phyloP scores from a whole-genome alignment of 1,140 invertebrate genomes.

The Neelides sp. region DNA sequence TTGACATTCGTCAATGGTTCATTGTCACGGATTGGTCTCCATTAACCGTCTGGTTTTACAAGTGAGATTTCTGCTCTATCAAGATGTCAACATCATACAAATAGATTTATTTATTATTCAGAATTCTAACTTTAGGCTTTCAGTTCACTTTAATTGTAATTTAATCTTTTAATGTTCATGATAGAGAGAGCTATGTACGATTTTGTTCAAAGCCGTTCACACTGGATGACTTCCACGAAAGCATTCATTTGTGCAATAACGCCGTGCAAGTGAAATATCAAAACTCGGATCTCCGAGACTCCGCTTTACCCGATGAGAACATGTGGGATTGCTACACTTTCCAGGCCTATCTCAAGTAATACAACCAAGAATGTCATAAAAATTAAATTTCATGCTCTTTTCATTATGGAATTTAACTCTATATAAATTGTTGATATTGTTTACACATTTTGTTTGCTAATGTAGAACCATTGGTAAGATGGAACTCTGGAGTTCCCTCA shows the following conservation, averaged over 20 bases:
- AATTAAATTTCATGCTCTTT: slow-evolving; percentile 6
- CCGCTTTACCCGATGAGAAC: slow-evolving; percentile 53
- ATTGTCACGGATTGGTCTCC: slow-evolving; percentile 77
- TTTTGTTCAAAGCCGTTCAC: not conserved
- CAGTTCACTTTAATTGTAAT: too few species aligned
- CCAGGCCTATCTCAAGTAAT: slow-evolving; percentile 49
- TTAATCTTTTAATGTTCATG: too few species aligned
- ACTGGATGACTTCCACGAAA: not conserved
- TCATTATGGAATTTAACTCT: too few species aligned
- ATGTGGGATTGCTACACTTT: slow-evolving; percentile 74
- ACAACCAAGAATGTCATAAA: not conserved
- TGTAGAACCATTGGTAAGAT: slow-evolving; percentile 46
- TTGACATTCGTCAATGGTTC: slow-evolving; percentile 86
- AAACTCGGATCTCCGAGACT: slow-evolving; percentile 57
- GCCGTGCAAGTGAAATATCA: slow-evolving; percentile 48
- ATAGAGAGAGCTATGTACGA: not conserved
- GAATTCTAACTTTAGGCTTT: too few species aligned
- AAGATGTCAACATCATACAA: too few species aligned
- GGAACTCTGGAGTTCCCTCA: slow-evolving; percentile 61
- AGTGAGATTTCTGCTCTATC: too few species aligned
- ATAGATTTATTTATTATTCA: too few species aligned
- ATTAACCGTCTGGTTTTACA: slow-evolving; percentile 81
- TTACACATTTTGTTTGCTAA: too few species aligned
- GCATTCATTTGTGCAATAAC: not conserved
- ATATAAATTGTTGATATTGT: not conserved